These are phyloP conservation scores for Tamandua tetradactyla DNA, from an alignment of 2,797 vertebrate species.

Conservation along the genomic window DNA sequence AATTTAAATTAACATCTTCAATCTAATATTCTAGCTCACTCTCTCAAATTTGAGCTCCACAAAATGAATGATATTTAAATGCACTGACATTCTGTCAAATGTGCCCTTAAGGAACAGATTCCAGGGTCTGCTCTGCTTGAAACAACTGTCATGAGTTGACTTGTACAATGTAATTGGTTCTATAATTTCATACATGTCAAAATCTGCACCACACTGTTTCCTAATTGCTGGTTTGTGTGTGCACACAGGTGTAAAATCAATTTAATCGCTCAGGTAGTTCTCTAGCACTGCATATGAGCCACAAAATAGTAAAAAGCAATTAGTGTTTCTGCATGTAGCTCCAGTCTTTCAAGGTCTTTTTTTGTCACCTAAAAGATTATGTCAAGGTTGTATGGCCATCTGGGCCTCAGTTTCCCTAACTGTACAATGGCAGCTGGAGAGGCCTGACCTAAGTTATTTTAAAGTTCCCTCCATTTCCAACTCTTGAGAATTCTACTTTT, in stretches of 20 bases:
- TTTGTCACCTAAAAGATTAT: slow-evolving; percentile 20
- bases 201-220: slow-evolving; percentile 70
- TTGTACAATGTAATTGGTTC: slow-evolving; percentile 78
- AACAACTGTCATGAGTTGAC: slow-evolving; percentile 69
- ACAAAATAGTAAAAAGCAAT: slow-evolving; percentile 68
- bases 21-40: background rate
- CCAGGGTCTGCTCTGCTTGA: slow-evolving; percentile 59
- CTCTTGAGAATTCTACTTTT: background rate
- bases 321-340: slow-evolving; percentile 22
- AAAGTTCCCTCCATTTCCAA: background rate
- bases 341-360: background rate
- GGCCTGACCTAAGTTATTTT: background rate
- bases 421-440: background rate
- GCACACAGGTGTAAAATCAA: slow-evolving; percentile 82
- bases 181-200: slow-evolving; percentile 83
- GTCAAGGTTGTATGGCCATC: background rate
- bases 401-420: background rate
- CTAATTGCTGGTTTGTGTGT: slow-evolving; percentile 82
- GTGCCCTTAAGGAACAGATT: slow-evolving; percentile 56
- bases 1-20: slow-evolving; percentile 50
- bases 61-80: slow-evolving; percentile 44
- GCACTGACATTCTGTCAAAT: slow-evolving; percentile 45
- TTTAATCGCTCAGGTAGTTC: slow-evolving; percentile 71
- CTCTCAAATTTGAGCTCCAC: slow-evolving; percentile 42
- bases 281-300: slow-evolving; percentile 64